Evolutionary conservation across 2,888 invertebrate species (phyloP).

Genomic region (Drosophila paranaensis): DNA sequence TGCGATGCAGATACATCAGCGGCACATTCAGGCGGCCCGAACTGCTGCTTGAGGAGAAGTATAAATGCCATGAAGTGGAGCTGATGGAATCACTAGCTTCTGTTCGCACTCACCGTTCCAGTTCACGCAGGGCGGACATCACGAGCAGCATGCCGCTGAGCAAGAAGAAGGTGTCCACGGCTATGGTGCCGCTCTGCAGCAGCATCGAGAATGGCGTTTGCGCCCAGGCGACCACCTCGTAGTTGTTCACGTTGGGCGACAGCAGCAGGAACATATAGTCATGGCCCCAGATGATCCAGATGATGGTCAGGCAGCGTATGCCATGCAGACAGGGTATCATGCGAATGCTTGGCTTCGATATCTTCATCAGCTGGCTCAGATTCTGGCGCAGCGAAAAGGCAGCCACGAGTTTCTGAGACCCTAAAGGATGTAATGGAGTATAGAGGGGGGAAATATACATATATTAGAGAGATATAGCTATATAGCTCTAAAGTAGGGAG

Average conservation of each 20-base stretch:
- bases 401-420: slow-evolving; percentile 30
- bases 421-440: slow-evolving; percentile 5
- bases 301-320: slow-evolving; percentile 82
- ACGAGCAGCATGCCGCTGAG: slow-evolving; percentile 86
- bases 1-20: slow-evolving; percentile 78
- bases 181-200: slow-evolving; percentile 83
- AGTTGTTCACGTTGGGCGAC: slow-evolving; percentile 53
- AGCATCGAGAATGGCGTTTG: slow-evolving; percentile 61
- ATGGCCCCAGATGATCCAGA: slow-evolving; percentile 84
- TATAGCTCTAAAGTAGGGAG: too few species aligned
- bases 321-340: slow-evolving; percentile 83
- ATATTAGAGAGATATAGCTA: background rate
- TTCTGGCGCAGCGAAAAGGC: slow-evolving; percentile 71
- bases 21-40: slow-evolving; percentile 66
- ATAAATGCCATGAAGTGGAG: background rate
- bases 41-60: slow-evolving; percentile 2
- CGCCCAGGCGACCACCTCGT: slow-evolving; percentile 47
- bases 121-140: slow-evolving; percentile 56
- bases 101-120: slow-evolving; percentile 57
- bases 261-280: slow-evolving; percentile 50
- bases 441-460: background rate
- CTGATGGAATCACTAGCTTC: background rate
- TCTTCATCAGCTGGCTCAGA: slow-evolving; percentile 31
- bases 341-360: slow-evolving; percentile 11
- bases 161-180: slow-evolving; percentile 87